Percentiles rank a stretch among this genome's conserved stretches.
Evolutionary conservation across 2,888 invertebrate genomes (phyloP).

Genomic region (Tromatobia lineatoria): DNA sequence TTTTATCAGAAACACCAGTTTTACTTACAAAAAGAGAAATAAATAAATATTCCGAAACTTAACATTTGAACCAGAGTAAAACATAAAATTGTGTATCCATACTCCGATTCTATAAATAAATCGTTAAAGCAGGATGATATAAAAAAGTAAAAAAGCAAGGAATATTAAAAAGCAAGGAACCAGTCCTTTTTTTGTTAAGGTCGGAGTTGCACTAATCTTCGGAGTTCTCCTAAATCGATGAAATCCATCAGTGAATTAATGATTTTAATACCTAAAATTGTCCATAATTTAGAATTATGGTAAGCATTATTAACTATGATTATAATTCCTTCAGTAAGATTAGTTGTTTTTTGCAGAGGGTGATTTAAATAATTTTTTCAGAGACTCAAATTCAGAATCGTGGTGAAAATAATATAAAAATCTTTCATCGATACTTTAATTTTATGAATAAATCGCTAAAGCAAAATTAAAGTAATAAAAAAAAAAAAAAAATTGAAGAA

Average conservation of each 20-base stretch:
- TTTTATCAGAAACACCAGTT: too few relatives aligned
- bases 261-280: neutral
- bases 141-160: too few relatives aligned
- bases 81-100: too few relatives aligned
- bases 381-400: too few relatives aligned
- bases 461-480: neutral
- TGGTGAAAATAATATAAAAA: neutral
- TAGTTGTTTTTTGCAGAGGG: neutral
- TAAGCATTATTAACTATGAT: too few relatives aligned
- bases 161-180: too few relatives aligned
- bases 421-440: neutral
- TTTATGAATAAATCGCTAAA: neutral
- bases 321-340: neutral
- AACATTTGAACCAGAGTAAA: too few relatives aligned
- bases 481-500: conserved; percentile 15
- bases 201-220: conserved; percentile 55
- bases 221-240: conserved; percentile 71
- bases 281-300: too few relatives aligned
- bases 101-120: too few relatives aligned
- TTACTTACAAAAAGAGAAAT: neutral
- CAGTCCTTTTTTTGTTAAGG: conserved; percentile 68
- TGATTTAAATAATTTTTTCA: too few relatives aligned
- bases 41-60: too few relatives aligned
- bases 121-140: too few relatives aligned
- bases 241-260: conserved; percentile 11